Conservation (phyloP, 2,888 invertebrate species). For the Calliopum simillimum region DNA sequence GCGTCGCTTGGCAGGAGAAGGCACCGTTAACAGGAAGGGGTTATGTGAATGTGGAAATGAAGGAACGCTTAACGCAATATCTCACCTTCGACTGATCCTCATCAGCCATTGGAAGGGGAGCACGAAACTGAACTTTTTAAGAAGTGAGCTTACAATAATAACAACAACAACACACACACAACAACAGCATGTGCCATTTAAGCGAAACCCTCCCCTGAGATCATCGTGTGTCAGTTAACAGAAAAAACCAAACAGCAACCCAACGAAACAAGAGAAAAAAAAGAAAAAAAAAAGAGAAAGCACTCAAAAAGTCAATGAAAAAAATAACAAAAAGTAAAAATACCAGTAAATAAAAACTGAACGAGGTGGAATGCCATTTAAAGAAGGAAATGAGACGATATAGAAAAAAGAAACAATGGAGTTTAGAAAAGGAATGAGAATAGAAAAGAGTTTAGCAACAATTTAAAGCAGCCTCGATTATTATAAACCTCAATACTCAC, state of each 20-base stretch:
- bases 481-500: constrained; percentile 6
- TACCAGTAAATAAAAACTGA: constrained; percentile 9
- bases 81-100: constrained; percentile 1
- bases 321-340: constrained; percentile 17
- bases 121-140: constrained; percentile 7
- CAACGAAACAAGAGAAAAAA: not conserved
- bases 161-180: not conserved
- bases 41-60: not conserved
- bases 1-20: not conserved
- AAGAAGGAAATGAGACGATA: not conserved
- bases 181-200: constrained; percentile 16
- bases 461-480: constrained; percentile 22
- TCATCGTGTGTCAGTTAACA: constrained; percentile 1
- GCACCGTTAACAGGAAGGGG: too few relatives aligned
- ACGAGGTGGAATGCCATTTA: not conserved
- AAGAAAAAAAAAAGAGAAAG: not conserved
- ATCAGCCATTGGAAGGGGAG: not conserved
- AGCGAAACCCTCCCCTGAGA: constrained; percentile 25
- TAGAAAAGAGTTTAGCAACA: constrained; percentile 21
- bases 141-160: not conserved
- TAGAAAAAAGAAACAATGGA: not conserved
- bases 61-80: not conserved
- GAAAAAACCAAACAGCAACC: not conserved
- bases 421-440: not conserved
- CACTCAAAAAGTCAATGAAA: not conserved